Percentiles rank a stretch among this genome's conserved stretches.
Conservation (phyloP, 2,888 invertebrate genomes). For the Sarcophaga variegata region DNA sequence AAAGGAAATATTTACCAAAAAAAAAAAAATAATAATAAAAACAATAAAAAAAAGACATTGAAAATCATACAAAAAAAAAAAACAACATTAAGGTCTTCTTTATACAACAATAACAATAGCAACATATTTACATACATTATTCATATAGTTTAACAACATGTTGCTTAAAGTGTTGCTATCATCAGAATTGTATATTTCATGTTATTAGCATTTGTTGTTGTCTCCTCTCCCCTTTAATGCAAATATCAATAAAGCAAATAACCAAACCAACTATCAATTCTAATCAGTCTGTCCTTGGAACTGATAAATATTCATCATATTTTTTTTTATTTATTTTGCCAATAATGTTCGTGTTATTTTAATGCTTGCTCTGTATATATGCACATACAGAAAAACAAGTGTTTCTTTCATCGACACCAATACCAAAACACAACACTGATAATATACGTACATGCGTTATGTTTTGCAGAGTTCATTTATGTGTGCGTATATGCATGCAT, state of each 20-base stretch:
- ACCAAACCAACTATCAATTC: conserved; percentile 43
- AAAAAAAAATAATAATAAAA: background rate
- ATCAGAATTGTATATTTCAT: background rate
- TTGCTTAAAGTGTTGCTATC: background rate
- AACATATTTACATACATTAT: too few species aligned
- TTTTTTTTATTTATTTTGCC: background rate
- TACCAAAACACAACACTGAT: background rate
- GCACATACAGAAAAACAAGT: conserved; percentile 33
- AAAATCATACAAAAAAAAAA: background rate
- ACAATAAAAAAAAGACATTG: background rate
- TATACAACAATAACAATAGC: too few species aligned
- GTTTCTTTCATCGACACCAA: conserved; percentile 31
- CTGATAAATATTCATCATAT: conserved; percentile 66
- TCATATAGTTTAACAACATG: too few species aligned
- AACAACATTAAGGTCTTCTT: too few species aligned
- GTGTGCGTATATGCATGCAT: too few species aligned
- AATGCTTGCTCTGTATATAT: background rate
- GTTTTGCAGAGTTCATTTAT: conserved; percentile 55
- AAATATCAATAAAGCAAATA: conserved; percentile 13
- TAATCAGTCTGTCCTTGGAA: conserved; percentile 69
- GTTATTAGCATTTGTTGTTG: background rate
- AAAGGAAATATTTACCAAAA: background rate
- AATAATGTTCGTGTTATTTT: background rate
- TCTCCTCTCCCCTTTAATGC: background rate
- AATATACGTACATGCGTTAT: conserved; percentile 11